Evolutionary conservation across 2,888 invertebrate genomes (phyloP), one percentile per base, ranked within the genome.

Genomic region (Epistrophella euchroma): DNA sequence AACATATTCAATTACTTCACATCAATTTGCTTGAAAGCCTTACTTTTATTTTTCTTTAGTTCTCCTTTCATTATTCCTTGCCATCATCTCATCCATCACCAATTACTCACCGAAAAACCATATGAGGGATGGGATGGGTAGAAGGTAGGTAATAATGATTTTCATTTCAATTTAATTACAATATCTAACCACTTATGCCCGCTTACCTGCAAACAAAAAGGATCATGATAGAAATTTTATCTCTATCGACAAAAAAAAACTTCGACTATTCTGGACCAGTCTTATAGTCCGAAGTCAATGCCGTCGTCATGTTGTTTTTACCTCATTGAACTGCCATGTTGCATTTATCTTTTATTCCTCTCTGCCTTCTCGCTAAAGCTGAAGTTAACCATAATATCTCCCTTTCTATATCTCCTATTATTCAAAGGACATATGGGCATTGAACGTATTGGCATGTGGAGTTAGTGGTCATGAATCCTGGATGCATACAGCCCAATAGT

Each of bases 101-200:
- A 84, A 79, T 75, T 80, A 66, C 71, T 80, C 60, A 56, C 56
- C 47, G 40, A 70, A 40, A 66, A 47, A 45, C 80, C 71, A 71
- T 80, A 75, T 40, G 13, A 32, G 7, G 15, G 17, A 22, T 19
- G 32, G 32, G 32, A n/a, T 32, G 32, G 28, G 56, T 11, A 32
- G 28, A 28, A n/a, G 28, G 28, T 32, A 58, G 22, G 66, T 66
- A 66, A 66, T 68, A 84, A 80, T 75, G 80, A 75, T 75, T 80
- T 80, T 75, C 71, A 66, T 75, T 84, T 35, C 80, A 80, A 75
- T 84, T 84, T 75, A 80, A 80, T 80, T 80, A 74, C 75, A 84
- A 81, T 85, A 81, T 76, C 85, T 68, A 32, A 55, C 72, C 68
- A 73, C 81, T 81, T 81, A 62, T 62, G 58, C n/a, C 55, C 60